Percentiles rank a stretch among this genome's conserved stretches.
Evolutionary conservation across 2,113 vertebrate genomes (phyloP).

Genomic region (Steatornis caripensis): DNA sequence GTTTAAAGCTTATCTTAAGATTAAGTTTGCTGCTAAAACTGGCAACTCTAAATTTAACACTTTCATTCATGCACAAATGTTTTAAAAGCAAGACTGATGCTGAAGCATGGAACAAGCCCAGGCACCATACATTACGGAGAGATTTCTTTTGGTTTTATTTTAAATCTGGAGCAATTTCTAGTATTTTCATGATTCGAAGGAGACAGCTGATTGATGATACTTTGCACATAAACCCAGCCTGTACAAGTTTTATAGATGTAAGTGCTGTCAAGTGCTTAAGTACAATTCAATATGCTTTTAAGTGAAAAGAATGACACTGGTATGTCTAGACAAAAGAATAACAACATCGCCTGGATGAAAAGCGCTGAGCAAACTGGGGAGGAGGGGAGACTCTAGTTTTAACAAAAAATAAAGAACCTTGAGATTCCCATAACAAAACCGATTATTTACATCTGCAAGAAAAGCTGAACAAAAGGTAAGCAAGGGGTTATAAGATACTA

Average conservation of each 20-base stretch:
- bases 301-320: background rate
- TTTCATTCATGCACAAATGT: background rate
- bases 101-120: background rate
- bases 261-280: slow-evolving; percentile 4
- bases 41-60: background rate
- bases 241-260: background rate
- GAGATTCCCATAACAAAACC: background rate
- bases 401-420: background rate
- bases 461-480: background rate
- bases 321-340: slow-evolving; percentile 46
- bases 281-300: slow-evolving; percentile 38
- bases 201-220: background rate
- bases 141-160: background rate
- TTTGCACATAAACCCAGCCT: background rate
- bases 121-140: background rate
- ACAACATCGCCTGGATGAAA: background rate
- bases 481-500: background rate
- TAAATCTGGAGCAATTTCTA: background rate
- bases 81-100: background rate
- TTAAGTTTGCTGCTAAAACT: background rate
- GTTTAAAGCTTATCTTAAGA: background rate
- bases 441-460: background rate
- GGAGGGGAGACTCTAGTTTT: background rate
- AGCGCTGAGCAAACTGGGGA: background rate
- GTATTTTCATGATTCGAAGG: background rate